Evolutionary conservation across 1,140 invertebrate species (phyloP).

Genomic region (Drosophila sulfurigaster): DNA sequence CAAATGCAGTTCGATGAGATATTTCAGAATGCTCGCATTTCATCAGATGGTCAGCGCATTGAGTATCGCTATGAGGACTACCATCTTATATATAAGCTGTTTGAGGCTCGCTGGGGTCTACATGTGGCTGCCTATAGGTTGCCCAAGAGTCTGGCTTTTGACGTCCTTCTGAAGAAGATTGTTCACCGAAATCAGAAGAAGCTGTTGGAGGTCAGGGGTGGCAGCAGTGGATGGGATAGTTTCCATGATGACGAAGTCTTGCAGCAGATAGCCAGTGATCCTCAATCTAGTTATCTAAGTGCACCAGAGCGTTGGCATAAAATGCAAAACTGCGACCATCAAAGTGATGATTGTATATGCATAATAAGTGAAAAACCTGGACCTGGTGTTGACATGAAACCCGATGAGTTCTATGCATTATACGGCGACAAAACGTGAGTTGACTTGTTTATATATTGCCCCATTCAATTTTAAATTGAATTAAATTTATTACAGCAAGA

Average conservation of each 20-base stretch:
- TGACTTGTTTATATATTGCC: not conserved
- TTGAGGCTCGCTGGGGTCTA: constrained; percentile 54
- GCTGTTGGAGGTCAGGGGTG: constrained; percentile 29
- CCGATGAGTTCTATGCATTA: constrained; percentile 48
- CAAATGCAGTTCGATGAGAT: constrained; percentile 70
- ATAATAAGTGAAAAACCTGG: constrained; percentile 42
- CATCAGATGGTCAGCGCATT: constrained; percentile 65
- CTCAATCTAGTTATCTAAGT: constrained; percentile 23
- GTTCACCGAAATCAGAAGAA: constrained; percentile 38
- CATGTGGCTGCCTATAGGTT: constrained; percentile 54
- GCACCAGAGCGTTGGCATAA: constrained; percentile 36
- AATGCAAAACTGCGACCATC: not conserved
- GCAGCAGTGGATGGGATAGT: constrained; percentile 37
- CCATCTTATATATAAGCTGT: constrained; percentile 68
- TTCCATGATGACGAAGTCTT: constrained; percentile 49
- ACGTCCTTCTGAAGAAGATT: constrained; percentile 38
- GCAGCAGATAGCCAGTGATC: constrained; percentile 41
- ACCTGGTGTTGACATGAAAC: constrained; percentile 49
- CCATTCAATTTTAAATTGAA: not conserved
- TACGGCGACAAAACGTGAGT: constrained; percentile 62
- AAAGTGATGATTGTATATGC: not conserved
- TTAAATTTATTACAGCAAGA: constrained; percentile 35
- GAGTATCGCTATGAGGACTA: constrained; percentile 77
- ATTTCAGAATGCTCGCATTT: constrained; percentile 63
- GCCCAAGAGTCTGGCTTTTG: constrained; percentile 42